Evolutionary conservation across 2,888 invertebrate species (phyloP).

Genomic region (Stegana nigrithorax): DNA sequence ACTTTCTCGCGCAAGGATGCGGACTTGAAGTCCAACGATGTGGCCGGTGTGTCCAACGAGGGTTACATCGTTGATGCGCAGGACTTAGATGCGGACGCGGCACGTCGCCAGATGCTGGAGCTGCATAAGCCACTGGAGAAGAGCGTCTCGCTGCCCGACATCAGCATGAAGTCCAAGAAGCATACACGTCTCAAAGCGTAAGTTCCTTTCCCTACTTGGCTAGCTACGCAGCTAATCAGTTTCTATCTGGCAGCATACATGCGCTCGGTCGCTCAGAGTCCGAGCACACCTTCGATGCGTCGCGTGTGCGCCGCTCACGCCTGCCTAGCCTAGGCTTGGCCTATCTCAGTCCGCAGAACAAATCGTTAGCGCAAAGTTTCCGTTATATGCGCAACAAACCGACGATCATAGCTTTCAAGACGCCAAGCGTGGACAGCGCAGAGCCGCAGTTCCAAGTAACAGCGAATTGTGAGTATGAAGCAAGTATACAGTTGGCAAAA

Average conservation of each 20-base stretch:
- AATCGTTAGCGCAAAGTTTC: constrained; percentile 85
- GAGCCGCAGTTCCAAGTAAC: constrained; percentile 73
- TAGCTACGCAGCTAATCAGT: not conserved
- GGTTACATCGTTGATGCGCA: constrained; percentile 51
- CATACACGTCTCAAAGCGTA: constrained; percentile 78
- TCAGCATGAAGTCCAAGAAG: constrained; percentile 80
- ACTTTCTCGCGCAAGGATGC: constrained; percentile 70
- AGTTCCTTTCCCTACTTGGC: constrained; percentile 67
- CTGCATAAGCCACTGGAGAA: constrained; percentile 78
- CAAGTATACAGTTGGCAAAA: no score
- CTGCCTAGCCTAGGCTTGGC: constrained; percentile 76
- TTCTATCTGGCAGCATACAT: constrained; percentile 42
- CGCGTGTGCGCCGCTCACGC: constrained; percentile 74
- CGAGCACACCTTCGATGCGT: constrained; percentile 80
- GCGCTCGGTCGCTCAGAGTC: constrained; percentile 78
- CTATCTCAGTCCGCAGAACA: constrained; percentile 81
- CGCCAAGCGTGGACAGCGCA: constrained; percentile 81
- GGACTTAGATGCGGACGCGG: constrained; percentile 26
- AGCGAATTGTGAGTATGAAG: constrained; percentile 70
- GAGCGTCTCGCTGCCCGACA: constrained; percentile 86
- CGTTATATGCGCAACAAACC: constrained; percentile 92
- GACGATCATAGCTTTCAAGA: constrained; percentile 87
- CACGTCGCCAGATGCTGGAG: constrained; percentile 67
- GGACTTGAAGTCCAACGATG: constrained; percentile 38
- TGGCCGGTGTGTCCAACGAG: constrained; percentile 48